A percentile compares a stretch with the other conserved stretches of the same genome.
phyloP scores from a whole-genome alignment of 2,113 vertebrate genomes.

The Odontophorus gujanensis region DNA sequence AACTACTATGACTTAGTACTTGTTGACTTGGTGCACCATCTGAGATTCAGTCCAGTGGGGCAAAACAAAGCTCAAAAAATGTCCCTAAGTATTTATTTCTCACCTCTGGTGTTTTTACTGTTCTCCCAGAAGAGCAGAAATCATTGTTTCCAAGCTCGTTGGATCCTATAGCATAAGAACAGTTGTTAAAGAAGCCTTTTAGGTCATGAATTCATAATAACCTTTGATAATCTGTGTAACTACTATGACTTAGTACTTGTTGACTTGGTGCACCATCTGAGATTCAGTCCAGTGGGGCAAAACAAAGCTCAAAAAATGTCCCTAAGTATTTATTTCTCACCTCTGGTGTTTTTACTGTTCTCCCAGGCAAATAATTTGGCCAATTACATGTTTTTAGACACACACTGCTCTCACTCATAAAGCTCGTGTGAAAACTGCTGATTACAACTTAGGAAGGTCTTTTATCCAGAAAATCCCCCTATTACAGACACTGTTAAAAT shows the following conservation, averaged over 20 bases:
- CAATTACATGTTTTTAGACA: neutral
- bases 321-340: neutral
- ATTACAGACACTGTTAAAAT: neutral
- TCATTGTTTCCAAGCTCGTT: neutral
- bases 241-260: neutral
- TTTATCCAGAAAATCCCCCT: neutral
- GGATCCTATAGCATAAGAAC: neutral
- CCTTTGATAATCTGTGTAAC: neutral
- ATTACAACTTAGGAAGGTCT: neutral
- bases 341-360: neutral
- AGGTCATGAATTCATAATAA: neutral
- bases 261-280: fast-evolving
- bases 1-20: neutral
- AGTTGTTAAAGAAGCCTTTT: neutral
- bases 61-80: neutral
- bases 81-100: neutral
- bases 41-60: neutral
- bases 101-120: neutral
- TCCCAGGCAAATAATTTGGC: neutral
- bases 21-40: neutral
- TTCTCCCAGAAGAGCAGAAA: neutral
- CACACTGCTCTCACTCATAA: neutral
- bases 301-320: neutral
- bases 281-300: neutral
- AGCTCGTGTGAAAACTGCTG: neutral